Base-by-base conservation (phyloP, 2,113 vertebrate species). In the Brevimyrus niger region DNA sequence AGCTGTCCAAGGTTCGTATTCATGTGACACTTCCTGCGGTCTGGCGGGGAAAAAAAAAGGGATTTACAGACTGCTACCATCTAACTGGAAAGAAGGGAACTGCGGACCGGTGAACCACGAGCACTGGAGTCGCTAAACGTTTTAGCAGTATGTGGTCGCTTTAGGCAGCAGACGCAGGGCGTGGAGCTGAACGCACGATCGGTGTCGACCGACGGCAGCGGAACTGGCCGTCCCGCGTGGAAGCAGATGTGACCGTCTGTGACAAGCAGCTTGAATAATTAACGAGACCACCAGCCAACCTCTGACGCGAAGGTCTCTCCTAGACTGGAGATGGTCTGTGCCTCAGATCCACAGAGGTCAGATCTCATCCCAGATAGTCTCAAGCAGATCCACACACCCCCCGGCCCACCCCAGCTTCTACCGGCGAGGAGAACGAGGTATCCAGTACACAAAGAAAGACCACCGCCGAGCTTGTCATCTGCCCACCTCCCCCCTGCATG, bases 331-430 rank as follows among this genome's bases (percentile, higher is more conserved):
- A 88, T 31, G 88, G 92, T 89, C 89, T n/a, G 89, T 88, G 80
- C 58, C 88, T 73, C 85, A 50, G 65, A 76, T 89, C 44, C 48
- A 89, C 27, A 35, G 91, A 91, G 92, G 92, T 93, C 91, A 91
- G 88, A 90, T 86, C 80, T 82, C 87, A 91, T 90, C 90, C 86
- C 85, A 88, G 76, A 89, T 80, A 87, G 76, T 87, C 82, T 82
- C 90, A 47, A n/a, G 44, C 80, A 90, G 51, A 90, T 86, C 44
- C 23, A 35, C 48, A 3, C 13, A 0, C 50, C 15, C 4, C 51
- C 17, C 17, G n/a, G n/a, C n/a, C n/a, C n/a, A n/a, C 61, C 87
- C 84, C 83, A 87, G 51, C 48, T 47, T 86, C 80, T 3, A 35
- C 47, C 5, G 4, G 73, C 55, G 90, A 90, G 73, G 87, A 88